These are phyloP conservation scores for Anguilla megastoma DNA, from an alignment of 2,797 vertebrate species.

Conservation along the genomic window DNA sequence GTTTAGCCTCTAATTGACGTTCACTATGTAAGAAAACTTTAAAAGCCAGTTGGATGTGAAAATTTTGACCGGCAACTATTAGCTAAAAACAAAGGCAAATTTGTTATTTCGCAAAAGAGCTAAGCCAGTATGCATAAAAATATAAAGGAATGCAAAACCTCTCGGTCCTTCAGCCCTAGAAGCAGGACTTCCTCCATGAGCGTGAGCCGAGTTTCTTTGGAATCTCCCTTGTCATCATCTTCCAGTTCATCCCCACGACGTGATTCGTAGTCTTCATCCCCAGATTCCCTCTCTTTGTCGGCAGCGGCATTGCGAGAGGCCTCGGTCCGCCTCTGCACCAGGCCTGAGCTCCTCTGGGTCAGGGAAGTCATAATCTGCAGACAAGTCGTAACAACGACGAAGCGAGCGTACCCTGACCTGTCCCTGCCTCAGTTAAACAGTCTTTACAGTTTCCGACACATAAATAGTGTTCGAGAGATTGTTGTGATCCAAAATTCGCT, in stretches of 20 bases:
- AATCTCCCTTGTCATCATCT: conserved; percentile 85
- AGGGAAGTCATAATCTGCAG: conserved; percentile 80
- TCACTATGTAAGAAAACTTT: background rate
- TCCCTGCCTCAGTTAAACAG: conserved; percentile 32
- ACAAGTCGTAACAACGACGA: conserved; percentile 41
- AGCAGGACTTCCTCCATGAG: conserved; percentile 97
- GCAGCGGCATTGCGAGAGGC: conserved; percentile 84
- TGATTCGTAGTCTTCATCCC: conserved; percentile 77
- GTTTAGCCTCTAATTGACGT: background rate
- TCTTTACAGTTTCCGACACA: conserved; percentile 52
- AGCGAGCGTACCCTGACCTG: conserved; percentile 41
- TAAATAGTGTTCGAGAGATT: conserved; percentile 39
- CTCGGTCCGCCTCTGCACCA: conserved; percentile 94
- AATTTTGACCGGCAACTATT: background rate
- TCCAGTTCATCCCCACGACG: conserved; percentile 84
- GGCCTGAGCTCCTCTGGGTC: conserved; percentile 89
- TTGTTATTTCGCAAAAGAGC: background rate
- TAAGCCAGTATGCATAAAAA: background rate
- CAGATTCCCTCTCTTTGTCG: conserved; percentile 81
- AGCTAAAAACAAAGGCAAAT: background rate
- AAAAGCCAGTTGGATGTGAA: background rate
- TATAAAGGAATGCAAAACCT: conserved; percentile 72
- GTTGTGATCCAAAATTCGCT: conserved; percentile 17
- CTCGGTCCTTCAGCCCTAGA: conserved; percentile 93
- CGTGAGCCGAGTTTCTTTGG: conserved; percentile 92